These are phyloP conservation scores for Hippocampus barbouri DNA, from an alignment of 2,113 vertebrate species.

Conservation along the genomic window DNA sequence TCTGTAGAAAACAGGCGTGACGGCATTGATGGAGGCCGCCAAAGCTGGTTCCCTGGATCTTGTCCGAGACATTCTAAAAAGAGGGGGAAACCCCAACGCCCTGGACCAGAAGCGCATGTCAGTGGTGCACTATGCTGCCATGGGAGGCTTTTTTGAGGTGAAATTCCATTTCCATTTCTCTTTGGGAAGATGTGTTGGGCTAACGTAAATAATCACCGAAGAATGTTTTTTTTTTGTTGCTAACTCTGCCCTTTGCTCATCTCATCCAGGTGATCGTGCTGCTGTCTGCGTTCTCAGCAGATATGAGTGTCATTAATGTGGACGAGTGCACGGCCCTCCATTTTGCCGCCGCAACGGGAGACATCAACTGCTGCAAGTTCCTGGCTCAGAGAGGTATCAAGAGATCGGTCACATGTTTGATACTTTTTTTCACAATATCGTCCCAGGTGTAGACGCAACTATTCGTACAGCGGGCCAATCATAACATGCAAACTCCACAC, in stretches of 20 bases:
- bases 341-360: conserved; percentile 81
- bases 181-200: not conserved
- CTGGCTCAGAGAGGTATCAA: conserved; percentile 88
- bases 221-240: not conserved
- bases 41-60: conserved; percentile 75
- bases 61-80: conserved; percentile 77
- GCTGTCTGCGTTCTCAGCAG: conserved; percentile 77
- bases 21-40: conserved; percentile 84
- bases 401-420: not conserved
- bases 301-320: conserved; percentile 75
- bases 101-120: conserved; percentile 75
- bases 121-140: conserved; percentile 86
- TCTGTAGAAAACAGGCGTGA: conserved; percentile 81
- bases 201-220: not conserved
- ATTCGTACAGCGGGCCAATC: too few relatives aligned
- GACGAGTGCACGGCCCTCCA: conserved; percentile 85
- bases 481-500: too few relatives aligned
- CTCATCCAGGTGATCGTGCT: conserved; percentile 63
- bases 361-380: conserved; percentile 85
- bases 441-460: too few relatives aligned
- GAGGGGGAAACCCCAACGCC: conserved; percentile 76
- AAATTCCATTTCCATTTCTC: too few relatives aligned
- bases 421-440: not conserved
- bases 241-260: not conserved
- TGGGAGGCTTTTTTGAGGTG: conserved; percentile 88